Conservation (phyloP, 2,797 vertebrate genomes). For the Rhadinocentrus ornatus region DNA sequence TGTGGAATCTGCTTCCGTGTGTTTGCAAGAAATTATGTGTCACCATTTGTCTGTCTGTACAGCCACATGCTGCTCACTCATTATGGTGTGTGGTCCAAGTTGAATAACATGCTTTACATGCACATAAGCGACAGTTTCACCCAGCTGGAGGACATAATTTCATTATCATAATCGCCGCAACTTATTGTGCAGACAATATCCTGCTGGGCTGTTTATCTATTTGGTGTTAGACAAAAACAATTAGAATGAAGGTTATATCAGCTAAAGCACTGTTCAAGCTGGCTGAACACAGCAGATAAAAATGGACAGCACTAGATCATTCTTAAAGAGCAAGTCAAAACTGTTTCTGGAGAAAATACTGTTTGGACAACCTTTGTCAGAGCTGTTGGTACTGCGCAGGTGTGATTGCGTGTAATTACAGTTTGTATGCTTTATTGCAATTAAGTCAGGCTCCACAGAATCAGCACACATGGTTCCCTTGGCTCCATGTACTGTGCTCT, state of each 20-base stretch:
- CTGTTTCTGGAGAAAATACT: conserved; percentile 38
- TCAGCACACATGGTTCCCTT: conserved; percentile 42
- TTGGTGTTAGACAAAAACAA: conserved; percentile 47
- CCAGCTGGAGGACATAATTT: conserved; percentile 35
- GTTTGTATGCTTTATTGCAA: conserved; percentile 59
- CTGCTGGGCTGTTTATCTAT: conserved; percentile 48
- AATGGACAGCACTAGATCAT: conserved; percentile 29
- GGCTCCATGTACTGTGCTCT: conserved; percentile 45
- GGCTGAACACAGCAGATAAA: conserved; percentile 37
- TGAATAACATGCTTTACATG: conserved; percentile 4
- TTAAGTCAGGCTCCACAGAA: conserved; percentile 60
- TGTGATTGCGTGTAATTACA: conserved; percentile 69
- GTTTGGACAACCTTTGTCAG: conserved; percentile 50
- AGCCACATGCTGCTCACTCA: conserved; percentile 25
- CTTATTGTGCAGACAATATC: conserved; percentile 43
- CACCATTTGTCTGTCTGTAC: conserved; percentile 25
- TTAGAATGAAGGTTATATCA: conserved; percentile 26
- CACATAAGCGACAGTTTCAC: conserved; percentile 28
- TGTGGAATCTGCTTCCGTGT: conserved; percentile 5
- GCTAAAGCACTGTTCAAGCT: conserved; percentile 18
- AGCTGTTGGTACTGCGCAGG: conserved; percentile 46
- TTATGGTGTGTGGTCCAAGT: conserved; percentile 22
- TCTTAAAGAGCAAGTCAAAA: conserved; percentile 45
- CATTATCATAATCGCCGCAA: conserved; percentile 27
- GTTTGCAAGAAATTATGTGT: conserved; percentile 17